Conservation (phyloP, 2,113 vertebrate species). For the Nipponia nippon region DNA sequence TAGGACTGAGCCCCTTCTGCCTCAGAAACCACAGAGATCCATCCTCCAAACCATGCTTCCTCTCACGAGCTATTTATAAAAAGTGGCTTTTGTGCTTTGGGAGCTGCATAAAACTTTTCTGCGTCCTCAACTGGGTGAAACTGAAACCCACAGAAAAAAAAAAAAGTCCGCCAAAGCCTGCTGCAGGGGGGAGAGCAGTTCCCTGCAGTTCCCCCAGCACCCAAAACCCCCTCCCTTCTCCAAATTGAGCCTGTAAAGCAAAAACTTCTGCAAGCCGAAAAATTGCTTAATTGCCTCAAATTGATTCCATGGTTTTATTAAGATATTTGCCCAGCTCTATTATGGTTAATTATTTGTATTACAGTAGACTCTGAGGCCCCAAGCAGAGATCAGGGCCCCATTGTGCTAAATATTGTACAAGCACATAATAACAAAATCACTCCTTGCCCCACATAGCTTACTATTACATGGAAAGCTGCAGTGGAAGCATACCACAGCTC, state of each 20-base stretch:
- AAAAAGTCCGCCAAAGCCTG: background rate
- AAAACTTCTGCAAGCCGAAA: slow-evolving; percentile 38
- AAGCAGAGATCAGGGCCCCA: slow-evolving; percentile 52
- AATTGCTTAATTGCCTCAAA: slow-evolving; percentile 61
- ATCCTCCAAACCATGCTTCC: background rate
- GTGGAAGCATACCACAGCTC: background rate
- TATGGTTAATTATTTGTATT: slow-evolving; percentile 65
- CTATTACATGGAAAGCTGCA: background rate
- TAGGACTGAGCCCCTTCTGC: background rate
- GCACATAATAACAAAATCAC: slow-evolving; percentile 33
- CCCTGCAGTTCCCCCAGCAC: background rate
- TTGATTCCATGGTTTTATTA: slow-evolving; percentile 60
- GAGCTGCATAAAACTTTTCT: background rate
- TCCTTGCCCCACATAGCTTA: slow-evolving; percentile 27
- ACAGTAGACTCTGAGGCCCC: slow-evolving; percentile 52
- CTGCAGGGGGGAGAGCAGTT: background rate
- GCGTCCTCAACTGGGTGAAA: background rate
- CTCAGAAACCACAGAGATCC: background rate
- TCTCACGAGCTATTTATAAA: background rate
- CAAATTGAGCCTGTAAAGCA: background rate
- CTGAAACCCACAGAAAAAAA: background rate
- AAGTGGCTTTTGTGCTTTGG: background rate
- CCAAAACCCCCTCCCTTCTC: background rate
- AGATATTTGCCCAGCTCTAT: slow-evolving; percentile 60
- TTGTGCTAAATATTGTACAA: slow-evolving; percentile 29